Conservation (phyloP, 2,888 invertebrate genomes). For the Andrena praecox region DNA sequence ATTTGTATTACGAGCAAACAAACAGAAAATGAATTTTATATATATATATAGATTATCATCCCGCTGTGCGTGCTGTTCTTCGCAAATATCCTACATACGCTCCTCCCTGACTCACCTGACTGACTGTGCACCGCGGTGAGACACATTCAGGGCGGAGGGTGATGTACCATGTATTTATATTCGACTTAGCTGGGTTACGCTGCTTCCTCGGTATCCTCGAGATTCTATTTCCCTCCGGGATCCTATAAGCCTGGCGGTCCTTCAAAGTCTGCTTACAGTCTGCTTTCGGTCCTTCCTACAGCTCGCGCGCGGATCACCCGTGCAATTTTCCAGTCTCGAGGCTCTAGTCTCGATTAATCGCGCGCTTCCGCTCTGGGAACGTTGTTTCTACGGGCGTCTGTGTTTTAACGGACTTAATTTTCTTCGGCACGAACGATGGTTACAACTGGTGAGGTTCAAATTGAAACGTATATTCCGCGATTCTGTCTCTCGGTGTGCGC, state of each 20-base stretch:
- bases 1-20: no score
- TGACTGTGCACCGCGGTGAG: no score
- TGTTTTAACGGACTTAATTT: slow-evolving; percentile 53
- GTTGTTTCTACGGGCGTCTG: slow-evolving; percentile 33
- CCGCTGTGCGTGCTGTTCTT: no score
- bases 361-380: slow-evolving; percentile 3
- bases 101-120: no score
- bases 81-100: no score
- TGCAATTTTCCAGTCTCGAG: slow-evolving; percentile 43
- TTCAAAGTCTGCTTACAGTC: slow-evolving; percentile 60
- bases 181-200: slow-evolving; percentile 27
- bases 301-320: slow-evolving; percentile 43
- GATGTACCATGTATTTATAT: slow-evolving; percentile 27
- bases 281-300: slow-evolving; percentile 36
- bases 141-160: neutral
- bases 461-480: slow-evolving; percentile 39
- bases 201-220: slow-evolving; percentile 26
- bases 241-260: slow-evolving; percentile 58
- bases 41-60: no score
- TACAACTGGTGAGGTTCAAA: neutral
- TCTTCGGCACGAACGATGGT: slow-evolving; percentile 24
- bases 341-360: slow-evolving; percentile 56
- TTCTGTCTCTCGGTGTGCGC: neutral
- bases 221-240: slow-evolving; percentile 51
- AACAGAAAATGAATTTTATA: no score